Base-by-base conservation (phyloP, 30 jellyfish, hydroid and myxozoan genomes). In the Aurelia sp. region DNA sequence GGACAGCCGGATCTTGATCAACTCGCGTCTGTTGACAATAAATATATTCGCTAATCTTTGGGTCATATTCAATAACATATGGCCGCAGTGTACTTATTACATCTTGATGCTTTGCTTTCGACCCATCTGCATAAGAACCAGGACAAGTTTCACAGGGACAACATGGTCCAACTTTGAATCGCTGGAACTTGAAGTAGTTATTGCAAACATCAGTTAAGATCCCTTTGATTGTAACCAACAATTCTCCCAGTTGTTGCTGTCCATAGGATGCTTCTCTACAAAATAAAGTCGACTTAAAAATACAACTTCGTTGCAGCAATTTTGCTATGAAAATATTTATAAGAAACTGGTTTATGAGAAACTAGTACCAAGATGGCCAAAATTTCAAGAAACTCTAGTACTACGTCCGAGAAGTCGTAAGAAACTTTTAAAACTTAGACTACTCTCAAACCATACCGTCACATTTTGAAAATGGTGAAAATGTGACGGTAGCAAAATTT, bases 111-210 rank as follows among this genome's bases (percentile, higher is more conserved):
- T 6, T n/a, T 5, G 22, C 59, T 73, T 47, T 51, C 21, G 72
- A 44, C 1, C 84, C 84, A 51, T 73, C 52, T n/a, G n/a, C n/a
- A n/a, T n/a, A n/a, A 17, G 84, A 73, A 8, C 81, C 81, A 30
- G 31, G 81, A 62, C 84, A 73, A 50, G 21, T 51, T 17, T 51
- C 84, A 27, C 16, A 16, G 8, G 84, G 84, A 51, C 84, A 73
- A 13, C 35, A 1, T 13, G 84, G 84, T 17, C 84, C 84, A 41
- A 81, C n/a, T 44, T 67, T 67, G 77, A 81, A 81, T 33, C 22
- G 48, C 67, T 67, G 77, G 53, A 20, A 69, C 27, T 47, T 58
- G 91, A 81, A 81, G 51, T 67, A 81, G 58, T 68, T 55, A 20
- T 57, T 44, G 60, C 91, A 81, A 48, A 67, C 55, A 51, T 64